phyloP scores from a whole-genome alignment of 2,797 vertebrate species.

The Harpagifer antarcticus region DNA sequence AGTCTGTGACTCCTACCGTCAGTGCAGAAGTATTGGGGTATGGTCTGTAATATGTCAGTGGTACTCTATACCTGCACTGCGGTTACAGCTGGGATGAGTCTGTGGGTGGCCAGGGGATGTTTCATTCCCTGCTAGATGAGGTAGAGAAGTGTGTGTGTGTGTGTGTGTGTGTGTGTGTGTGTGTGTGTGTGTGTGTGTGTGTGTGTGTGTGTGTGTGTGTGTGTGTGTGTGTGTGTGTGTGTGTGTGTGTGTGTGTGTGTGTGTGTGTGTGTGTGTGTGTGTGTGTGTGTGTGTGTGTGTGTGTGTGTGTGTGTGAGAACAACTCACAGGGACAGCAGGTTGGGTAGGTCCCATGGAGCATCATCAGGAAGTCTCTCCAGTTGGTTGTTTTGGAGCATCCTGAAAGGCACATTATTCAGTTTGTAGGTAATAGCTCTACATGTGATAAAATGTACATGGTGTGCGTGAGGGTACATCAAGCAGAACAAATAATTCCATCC shows the following conservation, averaged over 20 bases:
- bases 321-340: constrained; percentile 96
- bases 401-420: constrained; percentile 63
- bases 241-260: too few relatives aligned
- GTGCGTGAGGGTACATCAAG: constrained; percentile 58
- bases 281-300: neutral
- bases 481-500: constrained; percentile 75
- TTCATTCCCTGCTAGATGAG: constrained; percentile 51
- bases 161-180: too few relatives aligned
- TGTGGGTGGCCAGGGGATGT: constrained; percentile 63
- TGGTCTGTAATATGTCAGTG: constrained; percentile 65
- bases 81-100: constrained; percentile 55
- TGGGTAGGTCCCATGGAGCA: constrained; percentile 92
- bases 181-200: too few relatives aligned
- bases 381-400: constrained; percentile 98
- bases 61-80: constrained; percentile 69
- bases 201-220: too few relatives aligned
- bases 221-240: too few relatives aligned
- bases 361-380: constrained; percentile 91
- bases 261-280: too few relatives aligned
- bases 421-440: constrained; percentile 36
- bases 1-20: constrained; percentile 64
- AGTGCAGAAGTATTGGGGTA: constrained; percentile 33
- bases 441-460: constrained; percentile 28
- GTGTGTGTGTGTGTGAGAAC: constrained; percentile 13
- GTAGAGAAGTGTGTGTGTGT: constrained; percentile 31